A percentile compares a stretch with the other conserved stretches of the same genome.
These are phyloP conservation scores for Andricus grossulariae DNA, from an alignment of 1,140 invertebrate species.

Conservation along the genomic window DNA sequence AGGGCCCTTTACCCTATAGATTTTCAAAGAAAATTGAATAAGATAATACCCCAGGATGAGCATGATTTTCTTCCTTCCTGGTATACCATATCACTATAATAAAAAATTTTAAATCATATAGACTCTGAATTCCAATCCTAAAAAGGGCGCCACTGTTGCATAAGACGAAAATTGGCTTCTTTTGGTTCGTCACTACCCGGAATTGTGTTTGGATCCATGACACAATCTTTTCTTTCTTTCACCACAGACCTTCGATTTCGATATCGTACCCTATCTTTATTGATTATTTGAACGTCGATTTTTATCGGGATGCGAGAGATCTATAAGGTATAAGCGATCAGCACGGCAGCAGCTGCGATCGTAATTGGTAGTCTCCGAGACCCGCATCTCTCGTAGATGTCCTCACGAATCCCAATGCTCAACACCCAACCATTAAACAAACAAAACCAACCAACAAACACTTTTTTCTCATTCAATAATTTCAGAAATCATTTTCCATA, in stretches of 20 bases:
- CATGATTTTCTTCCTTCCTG: too few species aligned
- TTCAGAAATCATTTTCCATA: neutral
- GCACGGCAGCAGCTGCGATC: constrained; percentile 62
- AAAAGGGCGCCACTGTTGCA: neutral
- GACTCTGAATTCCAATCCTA: neutral
- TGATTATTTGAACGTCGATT: constrained; percentile 45
- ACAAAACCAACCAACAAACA: neutral
- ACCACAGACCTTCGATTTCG: neutral
- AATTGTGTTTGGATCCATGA: neutral
- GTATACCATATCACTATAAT: too few species aligned
- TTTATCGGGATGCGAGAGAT: constrained; percentile 43
- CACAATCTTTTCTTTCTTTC: constrained; percentile 9
- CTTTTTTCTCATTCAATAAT: neutral
- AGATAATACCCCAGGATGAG: too few species aligned
- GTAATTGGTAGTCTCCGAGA: constrained; percentile 66
- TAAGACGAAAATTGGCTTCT: neutral
- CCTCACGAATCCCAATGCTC: constrained; percentile 53
- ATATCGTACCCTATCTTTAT: constrained; percentile 42
- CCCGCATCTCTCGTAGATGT: constrained; percentile 63
- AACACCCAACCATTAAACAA: neutral
- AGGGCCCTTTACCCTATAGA: too few species aligned
- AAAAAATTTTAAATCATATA: neutral
- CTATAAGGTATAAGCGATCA: constrained; percentile 41
- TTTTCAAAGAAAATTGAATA: too few species aligned
- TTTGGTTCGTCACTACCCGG: neutral